phyloP scores from a whole-genome alignment of 2,888 invertebrate species.

The Hydroisotoma schaefferi region DNA sequence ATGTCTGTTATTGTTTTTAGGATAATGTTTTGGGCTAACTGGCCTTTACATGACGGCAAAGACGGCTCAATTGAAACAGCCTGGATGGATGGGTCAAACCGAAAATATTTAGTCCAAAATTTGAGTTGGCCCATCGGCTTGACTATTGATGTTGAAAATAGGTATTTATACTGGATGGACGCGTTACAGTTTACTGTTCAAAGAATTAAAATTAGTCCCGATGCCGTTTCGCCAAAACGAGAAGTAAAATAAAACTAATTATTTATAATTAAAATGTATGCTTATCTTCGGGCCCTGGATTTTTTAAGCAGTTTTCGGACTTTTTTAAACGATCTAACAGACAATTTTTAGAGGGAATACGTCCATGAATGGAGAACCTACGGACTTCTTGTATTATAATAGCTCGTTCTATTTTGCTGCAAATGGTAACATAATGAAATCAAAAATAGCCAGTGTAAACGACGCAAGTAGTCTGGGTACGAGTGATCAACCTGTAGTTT shows the following conservation, averaged over 20 bases:
- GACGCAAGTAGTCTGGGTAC: background rate
- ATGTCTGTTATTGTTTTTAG: constrained; percentile 18
- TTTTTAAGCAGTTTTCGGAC: background rate
- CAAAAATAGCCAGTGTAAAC: constrained; percentile 59
- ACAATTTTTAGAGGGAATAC: constrained; percentile 55
- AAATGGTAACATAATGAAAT: constrained; percentile 66
- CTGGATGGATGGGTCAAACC: constrained; percentile 69
- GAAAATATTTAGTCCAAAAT: constrained; percentile 58
- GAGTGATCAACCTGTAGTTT: no score
- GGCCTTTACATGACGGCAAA: background rate
- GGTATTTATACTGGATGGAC: constrained; percentile 69
- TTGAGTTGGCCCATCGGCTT: constrained; percentile 75
- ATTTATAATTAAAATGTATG: background rate
- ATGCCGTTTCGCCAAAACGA: constrained; percentile 19
- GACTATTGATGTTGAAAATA: constrained; percentile 61
- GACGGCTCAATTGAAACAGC: constrained; percentile 65
- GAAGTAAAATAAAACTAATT: constrained; percentile 15
- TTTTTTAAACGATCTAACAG: constrained; percentile 40
- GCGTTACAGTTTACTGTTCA: constrained; percentile 66
- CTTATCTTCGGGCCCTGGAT: background rate
- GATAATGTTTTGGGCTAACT: constrained; percentile 7
- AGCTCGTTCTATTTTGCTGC: constrained; percentile 57
- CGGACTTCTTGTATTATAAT: constrained; percentile 64
- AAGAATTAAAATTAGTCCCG: constrained; percentile 60
- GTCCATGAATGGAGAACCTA: constrained; percentile 61